Evolutionary conservation across 2,888 invertebrate genomes (phyloP).

Genomic region (Pharmacophagus antenor): DNA sequence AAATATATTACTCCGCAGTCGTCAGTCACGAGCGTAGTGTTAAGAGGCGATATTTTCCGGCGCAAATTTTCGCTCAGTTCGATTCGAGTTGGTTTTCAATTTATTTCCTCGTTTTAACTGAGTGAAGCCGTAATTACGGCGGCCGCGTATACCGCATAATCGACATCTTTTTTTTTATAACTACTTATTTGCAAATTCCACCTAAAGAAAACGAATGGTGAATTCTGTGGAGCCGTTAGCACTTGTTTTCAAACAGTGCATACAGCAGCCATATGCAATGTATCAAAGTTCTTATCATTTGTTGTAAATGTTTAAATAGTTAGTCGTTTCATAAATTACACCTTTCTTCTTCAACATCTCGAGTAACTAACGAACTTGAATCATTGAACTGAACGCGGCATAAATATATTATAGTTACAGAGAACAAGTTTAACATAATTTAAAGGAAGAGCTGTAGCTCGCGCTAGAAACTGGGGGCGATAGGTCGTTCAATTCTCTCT

Average conservation of each 20-base stretch:
- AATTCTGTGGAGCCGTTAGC: too few species aligned
- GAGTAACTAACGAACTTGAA: not conserved
- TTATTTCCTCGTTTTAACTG: conserved; percentile 73
- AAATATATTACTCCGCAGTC: conserved; percentile 69
- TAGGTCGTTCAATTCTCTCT: conserved; percentile 62
- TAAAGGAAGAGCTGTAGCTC: conserved; percentile 65
- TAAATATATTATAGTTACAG: conserved; percentile 57
- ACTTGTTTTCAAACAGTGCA: too few species aligned
- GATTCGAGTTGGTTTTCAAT: conserved; percentile 67
- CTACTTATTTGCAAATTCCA: too few species aligned
- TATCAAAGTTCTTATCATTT: too few species aligned
- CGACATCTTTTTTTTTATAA: conserved; percentile 51
- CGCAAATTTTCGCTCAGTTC: conserved; percentile 58
- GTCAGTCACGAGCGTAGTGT: conserved; percentile 65
- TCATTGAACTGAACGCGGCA: too few species aligned
- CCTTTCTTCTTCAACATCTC: not conserved
- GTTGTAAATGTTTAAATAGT: conserved; percentile 31
- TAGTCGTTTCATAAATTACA: not conserved
- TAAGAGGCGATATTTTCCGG: conserved; percentile 66
- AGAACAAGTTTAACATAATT: conserved; percentile 72
- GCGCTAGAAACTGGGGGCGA: conserved; percentile 56
- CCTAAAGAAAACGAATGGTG: too few species aligned
- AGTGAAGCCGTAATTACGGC: conserved; percentile 72
- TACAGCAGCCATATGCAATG: too few species aligned
- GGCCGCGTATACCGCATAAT: conserved; percentile 59